Base-by-base conservation (phyloP, 2,797 vertebrate species). In the Podargus strigoides region DNA sequence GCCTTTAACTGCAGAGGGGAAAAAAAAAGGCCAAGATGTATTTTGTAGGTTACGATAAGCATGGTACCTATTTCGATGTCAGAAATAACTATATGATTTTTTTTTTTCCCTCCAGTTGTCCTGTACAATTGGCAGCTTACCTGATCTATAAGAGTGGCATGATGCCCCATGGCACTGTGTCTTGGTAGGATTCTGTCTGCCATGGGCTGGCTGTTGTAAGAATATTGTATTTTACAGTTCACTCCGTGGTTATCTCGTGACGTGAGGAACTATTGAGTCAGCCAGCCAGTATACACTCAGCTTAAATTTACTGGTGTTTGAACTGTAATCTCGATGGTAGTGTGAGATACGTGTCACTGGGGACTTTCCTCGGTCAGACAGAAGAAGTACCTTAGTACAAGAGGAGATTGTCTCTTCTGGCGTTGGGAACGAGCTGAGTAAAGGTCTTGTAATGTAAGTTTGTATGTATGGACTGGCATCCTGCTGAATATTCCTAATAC, bases 331-430 rank as follows among this genome's bases (percentile, higher is more conserved):
- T 83, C 2, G 3, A 14, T 28, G 47, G 42, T 18, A 19, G 50
- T 7, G 37, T 9, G 19, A 46, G 27, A 9, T 6, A 12, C 0
- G 6, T 39, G n/a, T 28, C 2, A 4, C 3, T 78, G 37, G n/a
- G 30, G 52, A 6, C 44, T 84, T 86, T 13, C 27, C 56, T 74
- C 2, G 3, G 7, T 37, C 44, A 56, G 41, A 9, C 30, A 30
- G 39, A 20, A 41, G 34, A 56, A 60, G 12, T 18, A 14, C 30
- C 30, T 44, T 34, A 26, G 46, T 27, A 20, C 15, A 23, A n/a
- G 49, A 52, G 63, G 49, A 79, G 50, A 5, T 34, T 4, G 5
- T 49, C 34, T n/a, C 36, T 36, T 26, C 22, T 60, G 42, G 22
- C 28, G 12, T 28, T 55, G 36, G 34, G 44, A 80, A 49, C 2